These are phyloP conservation scores for Paracanthobrama guichenoti DNA, from an alignment of 2,113 vertebrate species.

Conservation along the genomic window DNA sequence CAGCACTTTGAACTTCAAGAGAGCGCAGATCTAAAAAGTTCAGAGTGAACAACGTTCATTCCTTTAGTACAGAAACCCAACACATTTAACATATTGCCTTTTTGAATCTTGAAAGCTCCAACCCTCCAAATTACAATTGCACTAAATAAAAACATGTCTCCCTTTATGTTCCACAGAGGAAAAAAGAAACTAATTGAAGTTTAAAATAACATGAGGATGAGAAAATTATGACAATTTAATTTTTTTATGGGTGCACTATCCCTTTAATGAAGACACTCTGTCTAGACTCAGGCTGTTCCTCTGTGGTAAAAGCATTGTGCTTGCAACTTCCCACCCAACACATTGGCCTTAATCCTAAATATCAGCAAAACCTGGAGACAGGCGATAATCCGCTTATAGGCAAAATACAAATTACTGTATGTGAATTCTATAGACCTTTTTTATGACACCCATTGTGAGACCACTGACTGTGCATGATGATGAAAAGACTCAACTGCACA, in stretches of 20 bases:
- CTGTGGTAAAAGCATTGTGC: neutral
- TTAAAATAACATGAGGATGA: neutral
- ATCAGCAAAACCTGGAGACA: constrained; percentile 25
- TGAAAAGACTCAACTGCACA: constrained; percentile 23
- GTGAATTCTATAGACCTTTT: neutral
- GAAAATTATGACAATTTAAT: neutral
- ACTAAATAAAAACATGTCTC: constrained; percentile 1
- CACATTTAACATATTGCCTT: neutral
- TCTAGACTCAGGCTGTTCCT: neutral
- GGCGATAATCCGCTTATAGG: constrained; percentile 7
- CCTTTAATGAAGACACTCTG: neutral
- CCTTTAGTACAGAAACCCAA: neutral
- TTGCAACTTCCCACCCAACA: neutral
- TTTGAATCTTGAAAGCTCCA: neutral
- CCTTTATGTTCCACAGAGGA: neutral
- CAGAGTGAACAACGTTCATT: neutral
- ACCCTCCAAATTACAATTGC: neutral
- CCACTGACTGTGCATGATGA: neutral
- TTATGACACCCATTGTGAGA: constrained; percentile 15
- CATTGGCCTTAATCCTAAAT: constrained; percentile 21
- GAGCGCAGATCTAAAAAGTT: neutral
- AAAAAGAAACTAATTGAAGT: neutral
- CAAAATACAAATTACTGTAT: constrained; percentile 15
- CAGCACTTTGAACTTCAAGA: neutral
- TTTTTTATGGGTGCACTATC: neutral